These are phyloP conservation scores for Dendrocincla tyrannina DNA, from an alignment of 2,797 vertebrate genomes.

Conservation along the genomic window DNA sequence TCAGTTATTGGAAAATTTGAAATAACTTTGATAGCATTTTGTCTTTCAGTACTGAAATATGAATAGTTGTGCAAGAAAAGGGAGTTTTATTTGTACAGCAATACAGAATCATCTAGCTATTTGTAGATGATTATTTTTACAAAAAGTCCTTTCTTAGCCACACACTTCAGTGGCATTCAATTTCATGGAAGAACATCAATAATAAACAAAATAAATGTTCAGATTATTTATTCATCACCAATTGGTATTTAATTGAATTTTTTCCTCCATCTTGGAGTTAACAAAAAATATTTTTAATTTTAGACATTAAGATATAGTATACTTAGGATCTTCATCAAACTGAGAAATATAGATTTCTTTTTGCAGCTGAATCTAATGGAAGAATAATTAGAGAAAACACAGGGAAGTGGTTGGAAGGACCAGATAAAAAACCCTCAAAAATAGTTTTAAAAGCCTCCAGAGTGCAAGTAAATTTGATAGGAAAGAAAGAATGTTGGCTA, in stretches of 20 bases:
- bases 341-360: neutral
- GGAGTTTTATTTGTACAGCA: neutral
- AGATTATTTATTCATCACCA: neutral
- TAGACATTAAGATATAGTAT: neutral
- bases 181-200: neutral
- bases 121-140: neutral
- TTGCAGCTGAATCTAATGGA: neutral
- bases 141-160: neutral
- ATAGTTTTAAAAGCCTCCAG: neutral
- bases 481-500: neutral
- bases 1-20: neutral
- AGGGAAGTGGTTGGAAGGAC: neutral
- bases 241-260: neutral
- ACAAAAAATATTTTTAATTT: neutral
- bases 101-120: neutral
- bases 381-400: neutral
- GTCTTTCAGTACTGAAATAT: neutral
- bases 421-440: neutral
- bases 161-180: neutral
- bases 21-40: neutral
- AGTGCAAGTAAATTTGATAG: neutral
- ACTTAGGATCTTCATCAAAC: neutral
- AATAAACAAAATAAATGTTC: neutral
- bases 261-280: neutral
- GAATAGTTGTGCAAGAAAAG: neutral